phyloP scores from a whole-genome alignment of 1,140 invertebrate genomes.

The Arion vulgaris region DNA sequence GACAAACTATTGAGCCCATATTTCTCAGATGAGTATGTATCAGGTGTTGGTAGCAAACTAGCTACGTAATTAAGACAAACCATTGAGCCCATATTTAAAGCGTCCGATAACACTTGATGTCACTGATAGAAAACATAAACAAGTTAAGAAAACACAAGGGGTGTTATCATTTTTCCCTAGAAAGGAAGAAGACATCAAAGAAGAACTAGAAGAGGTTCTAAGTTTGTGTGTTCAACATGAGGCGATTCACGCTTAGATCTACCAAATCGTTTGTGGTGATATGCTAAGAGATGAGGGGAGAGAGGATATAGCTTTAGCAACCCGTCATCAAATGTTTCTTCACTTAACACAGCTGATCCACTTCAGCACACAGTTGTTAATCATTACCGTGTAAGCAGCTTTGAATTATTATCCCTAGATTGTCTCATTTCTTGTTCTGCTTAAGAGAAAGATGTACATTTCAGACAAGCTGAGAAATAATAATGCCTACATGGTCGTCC shows the following conservation, averaged over 20 bases:
- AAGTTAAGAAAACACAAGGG: neutral
- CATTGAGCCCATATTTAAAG: neutral
- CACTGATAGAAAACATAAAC: neutral
- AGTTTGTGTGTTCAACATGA: neutral
- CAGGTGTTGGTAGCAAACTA: too few relatives aligned
- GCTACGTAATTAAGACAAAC: neutral
- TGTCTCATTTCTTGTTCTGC: neutral
- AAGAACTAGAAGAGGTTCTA: neutral
- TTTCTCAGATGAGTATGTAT: neutral
- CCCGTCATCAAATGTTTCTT: neutral
- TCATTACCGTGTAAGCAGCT: neutral
- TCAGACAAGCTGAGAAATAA: neutral
- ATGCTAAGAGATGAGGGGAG: neutral
- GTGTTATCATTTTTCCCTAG: neutral
- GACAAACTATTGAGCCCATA: too few relatives aligned
- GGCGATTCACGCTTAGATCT: constrained; percentile 5
- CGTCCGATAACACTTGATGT: neutral
- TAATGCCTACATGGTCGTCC: too few relatives aligned
- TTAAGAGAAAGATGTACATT: neutral
- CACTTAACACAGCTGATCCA: neutral
- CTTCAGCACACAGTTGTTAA: neutral
- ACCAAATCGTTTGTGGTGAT: neutral
- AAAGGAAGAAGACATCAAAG: neutral
- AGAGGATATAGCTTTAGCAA: neutral
- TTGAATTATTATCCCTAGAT: neutral